A percentile compares a stretch with the other conserved stretches of the same genome.
phyloP scores from a whole-genome alignment of 2,113 vertebrate species.

The Phalacrocorax pelagicus region DNA sequence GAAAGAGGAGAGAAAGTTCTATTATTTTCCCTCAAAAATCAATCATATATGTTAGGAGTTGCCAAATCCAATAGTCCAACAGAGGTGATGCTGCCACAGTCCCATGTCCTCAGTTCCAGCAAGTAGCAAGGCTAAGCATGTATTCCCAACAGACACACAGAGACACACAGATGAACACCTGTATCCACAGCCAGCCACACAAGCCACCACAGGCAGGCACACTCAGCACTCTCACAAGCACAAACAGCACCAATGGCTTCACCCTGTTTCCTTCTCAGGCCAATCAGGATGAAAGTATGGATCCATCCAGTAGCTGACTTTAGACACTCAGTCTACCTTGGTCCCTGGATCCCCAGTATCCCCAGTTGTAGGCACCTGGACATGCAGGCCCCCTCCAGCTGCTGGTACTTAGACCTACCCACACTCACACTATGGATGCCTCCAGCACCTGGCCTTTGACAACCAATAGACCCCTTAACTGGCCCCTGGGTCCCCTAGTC shows the following conservation, averaged over 20 bases:
- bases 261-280: neutral
- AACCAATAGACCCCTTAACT: neutral
- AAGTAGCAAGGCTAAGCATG: neutral
- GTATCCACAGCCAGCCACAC: neutral
- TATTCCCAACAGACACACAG: neutral
- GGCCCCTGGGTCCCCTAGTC: neutral
- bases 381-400: neutral
- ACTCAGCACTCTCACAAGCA: neutral
- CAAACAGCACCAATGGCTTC: neutral
- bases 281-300: neutral
- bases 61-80: neutral
- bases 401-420: neutral
- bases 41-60: neutral
- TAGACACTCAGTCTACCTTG: neutral
- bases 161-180: rapidly evolving
- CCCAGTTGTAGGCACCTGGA: neutral
- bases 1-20: neutral
- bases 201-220: neutral
- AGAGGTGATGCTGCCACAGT: neutral
- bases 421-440: no score
- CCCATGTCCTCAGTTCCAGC: neutral
- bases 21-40: neutral
- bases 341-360: rapidly evolving
- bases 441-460: neutral
- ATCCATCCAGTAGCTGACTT: neutral